Evolutionary conservation across 30 jellyfish, hydroid and myxozoan genomes (phyloP).

Genomic region (Nemopilema nomurai): DNA sequence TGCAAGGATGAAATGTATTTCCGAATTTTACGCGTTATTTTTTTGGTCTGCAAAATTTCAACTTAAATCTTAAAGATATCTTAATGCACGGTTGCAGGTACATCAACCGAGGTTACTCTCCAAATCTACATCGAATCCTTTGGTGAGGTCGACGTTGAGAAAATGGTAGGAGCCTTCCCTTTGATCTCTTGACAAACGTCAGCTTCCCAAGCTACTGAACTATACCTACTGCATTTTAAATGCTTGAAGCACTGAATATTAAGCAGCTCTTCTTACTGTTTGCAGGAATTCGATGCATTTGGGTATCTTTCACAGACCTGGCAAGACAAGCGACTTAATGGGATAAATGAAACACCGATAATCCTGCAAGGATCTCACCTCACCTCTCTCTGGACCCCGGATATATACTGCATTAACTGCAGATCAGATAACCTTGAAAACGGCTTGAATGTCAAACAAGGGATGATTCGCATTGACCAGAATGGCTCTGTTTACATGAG

Average conservation of each 20-base stretch:
- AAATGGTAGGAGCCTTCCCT: constrained; percentile 31
- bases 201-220: too few relatives aligned
- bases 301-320: constrained; percentile 71
- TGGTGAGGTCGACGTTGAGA: constrained; percentile 41
- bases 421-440: constrained; percentile 47
- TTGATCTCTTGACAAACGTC: too few relatives aligned
- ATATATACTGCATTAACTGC: constrained; percentile 70
- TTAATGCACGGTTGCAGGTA: too few relatives aligned
- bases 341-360: constrained; percentile 2
- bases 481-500: constrained; percentile 50
- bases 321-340: constrained; percentile 65
- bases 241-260: too few relatives aligned
- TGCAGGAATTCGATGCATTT: constrained; percentile 63
- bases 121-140: constrained; percentile 56
- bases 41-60: too few relatives aligned
- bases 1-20: too few relatives aligned
- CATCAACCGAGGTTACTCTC: constrained; percentile 23
- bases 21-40: too few relatives aligned
- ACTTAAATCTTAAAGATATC: neutral
- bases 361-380: constrained; percentile 43
- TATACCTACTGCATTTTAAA: too few relatives aligned
- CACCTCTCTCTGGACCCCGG: constrained; percentile 67
- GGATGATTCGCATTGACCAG: constrained; percentile 42
- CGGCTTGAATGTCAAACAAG: constrained; percentile 39
- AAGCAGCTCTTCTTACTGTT: too few relatives aligned